Evolutionary conservation across 2,888 invertebrate species (phyloP).

Genomic region (Endomychus coccineus): DNA sequence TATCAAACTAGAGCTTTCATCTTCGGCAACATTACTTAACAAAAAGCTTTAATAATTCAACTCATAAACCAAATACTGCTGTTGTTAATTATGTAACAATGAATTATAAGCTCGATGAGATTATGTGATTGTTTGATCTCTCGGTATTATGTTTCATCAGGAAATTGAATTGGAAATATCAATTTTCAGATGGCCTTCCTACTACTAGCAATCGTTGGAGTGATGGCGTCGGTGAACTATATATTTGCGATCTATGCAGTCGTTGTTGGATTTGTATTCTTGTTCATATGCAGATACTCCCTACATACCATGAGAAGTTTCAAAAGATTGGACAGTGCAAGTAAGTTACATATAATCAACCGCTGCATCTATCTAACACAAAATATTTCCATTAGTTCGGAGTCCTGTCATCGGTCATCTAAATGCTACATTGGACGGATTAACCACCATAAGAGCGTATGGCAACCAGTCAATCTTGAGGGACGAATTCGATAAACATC

Average conservation of each 20-base stretch:
- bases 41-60: too few relatives aligned
- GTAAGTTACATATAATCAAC: conserved; percentile 39
- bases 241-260: conserved; percentile 23
- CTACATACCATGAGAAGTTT: conserved; percentile 62
- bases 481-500: conserved; percentile 52
- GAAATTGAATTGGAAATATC: too few relatives aligned
- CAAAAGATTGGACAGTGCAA: conserved; percentile 58
- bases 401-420: conserved; percentile 70
- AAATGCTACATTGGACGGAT: conserved; percentile 63
- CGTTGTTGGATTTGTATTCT: conserved; percentile 54
- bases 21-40: too few relatives aligned
- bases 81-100: too few relatives aligned
- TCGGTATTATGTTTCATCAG: too few relatives aligned
- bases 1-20: too few relatives aligned
- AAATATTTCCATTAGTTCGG: conserved; percentile 14
- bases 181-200: conserved; percentile 9
- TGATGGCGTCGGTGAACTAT: conserved; percentile 6
- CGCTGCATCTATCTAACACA: neutral
- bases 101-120: too few relatives aligned
- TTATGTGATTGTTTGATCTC: too few relatives aligned
- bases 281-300: conserved; percentile 55
- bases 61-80: too few relatives aligned
- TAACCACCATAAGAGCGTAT: conserved; percentile 65
- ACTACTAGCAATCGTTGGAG: conserved; percentile 1
- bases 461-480: conserved; percentile 54